Percentiles rank a stretch among this genome's conserved stretches.
Conservation (phyloP, 1,140 invertebrate species). For the Drosophila watanabei region DNA sequence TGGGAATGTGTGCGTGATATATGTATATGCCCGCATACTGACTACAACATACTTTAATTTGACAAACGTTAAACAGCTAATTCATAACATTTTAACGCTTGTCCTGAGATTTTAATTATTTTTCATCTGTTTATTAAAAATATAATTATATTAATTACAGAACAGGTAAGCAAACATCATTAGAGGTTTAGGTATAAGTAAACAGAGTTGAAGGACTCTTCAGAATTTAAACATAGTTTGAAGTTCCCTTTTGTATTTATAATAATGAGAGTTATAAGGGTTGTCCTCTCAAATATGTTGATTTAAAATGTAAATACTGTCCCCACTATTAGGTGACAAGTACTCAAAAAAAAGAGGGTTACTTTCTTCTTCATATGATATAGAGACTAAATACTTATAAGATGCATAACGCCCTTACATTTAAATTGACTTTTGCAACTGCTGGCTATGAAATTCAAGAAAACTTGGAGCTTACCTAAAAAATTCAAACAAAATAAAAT, state of each 20-base stretch:
- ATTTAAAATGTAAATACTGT: neutral
- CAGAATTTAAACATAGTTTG: neutral
- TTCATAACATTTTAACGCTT: slow-evolving; percentile 7
- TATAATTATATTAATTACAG: neutral
- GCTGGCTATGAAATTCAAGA: too few relatives aligned
- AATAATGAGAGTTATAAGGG: neutral
- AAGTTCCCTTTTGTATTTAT: neutral
- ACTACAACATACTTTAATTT: slow-evolving; percentile 18
- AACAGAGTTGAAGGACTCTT: neutral
- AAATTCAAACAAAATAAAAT: too few relatives aligned
- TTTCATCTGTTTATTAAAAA: neutral
- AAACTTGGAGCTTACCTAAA: too few relatives aligned
- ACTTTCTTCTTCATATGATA: neutral
- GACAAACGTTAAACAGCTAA: slow-evolving; percentile 12
- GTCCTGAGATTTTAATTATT: slow-evolving; percentile 12
- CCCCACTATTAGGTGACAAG: neutral
- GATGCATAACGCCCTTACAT: neutral
- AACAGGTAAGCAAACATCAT: neutral
- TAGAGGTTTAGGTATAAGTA: neutral
- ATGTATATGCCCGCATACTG: slow-evolving; percentile 24
- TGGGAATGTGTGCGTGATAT: slow-evolving; percentile 10
- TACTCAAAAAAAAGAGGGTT: too few relatives aligned
- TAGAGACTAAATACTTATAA: neutral
- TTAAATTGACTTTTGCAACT: too few relatives aligned
- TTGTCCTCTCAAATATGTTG: neutral